Evolutionary conservation across 2,888 invertebrate species (phyloP).

Genomic region (Acleris literana): DNA sequence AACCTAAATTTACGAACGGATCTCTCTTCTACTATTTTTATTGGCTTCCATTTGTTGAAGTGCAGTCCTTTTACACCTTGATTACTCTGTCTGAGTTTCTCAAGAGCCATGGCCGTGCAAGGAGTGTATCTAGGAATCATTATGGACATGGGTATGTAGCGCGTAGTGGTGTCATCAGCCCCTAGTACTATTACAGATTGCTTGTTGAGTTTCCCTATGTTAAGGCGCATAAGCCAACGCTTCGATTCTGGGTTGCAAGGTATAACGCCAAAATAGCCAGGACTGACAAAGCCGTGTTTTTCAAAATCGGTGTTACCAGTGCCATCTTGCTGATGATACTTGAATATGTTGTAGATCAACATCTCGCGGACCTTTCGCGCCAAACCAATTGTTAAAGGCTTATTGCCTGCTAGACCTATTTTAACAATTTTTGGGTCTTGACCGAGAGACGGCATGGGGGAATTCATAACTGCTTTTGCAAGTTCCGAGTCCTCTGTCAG

Average conservation of each 20-base stretch:
- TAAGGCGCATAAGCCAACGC: constrained; percentile 59
- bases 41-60: constrained; percentile 64
- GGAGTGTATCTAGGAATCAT: constrained; percentile 44
- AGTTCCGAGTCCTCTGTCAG: constrained; percentile 44
- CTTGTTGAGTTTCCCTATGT: constrained; percentile 59
- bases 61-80: constrained; percentile 65
- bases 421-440: constrained; percentile 57
- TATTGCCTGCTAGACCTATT: constrained; percentile 61
- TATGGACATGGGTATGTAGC: constrained; percentile 56
- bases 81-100: constrained; percentile 61
- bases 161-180: constrained; percentile 51
- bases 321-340: constrained; percentile 58
- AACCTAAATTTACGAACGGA: constrained; percentile 31
- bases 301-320: constrained; percentile 60
- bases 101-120: constrained; percentile 45
- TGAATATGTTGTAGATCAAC: constrained; percentile 62
- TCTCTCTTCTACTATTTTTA: constrained; percentile 23
- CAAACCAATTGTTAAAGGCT: constrained; percentile 49
- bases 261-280: constrained; percentile 63
- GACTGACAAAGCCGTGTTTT: constrained; percentile 64
- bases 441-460: constrained; percentile 59
- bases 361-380: constrained; percentile 69
- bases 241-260: constrained; percentile 66
- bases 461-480: constrained; percentile 47
- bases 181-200: constrained; percentile 55